These are phyloP conservation scores for Mesorhabditis sp. DNA, from an alignment of 2,888 invertebrate species.

Conservation along the genomic window DNA sequence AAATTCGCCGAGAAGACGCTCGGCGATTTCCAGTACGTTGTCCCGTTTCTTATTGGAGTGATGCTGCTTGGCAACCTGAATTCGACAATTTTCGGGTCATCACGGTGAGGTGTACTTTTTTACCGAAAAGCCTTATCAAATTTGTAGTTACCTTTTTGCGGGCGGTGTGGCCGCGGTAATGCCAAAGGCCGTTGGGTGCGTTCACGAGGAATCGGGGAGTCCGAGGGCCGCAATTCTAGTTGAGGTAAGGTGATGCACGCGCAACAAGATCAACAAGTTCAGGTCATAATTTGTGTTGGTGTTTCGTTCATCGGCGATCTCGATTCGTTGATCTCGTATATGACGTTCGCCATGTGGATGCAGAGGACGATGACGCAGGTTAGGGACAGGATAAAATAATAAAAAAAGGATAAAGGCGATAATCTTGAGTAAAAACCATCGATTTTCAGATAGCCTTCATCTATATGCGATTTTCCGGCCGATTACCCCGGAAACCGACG, in stretches of 20 bases:
- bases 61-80: constrained; percentile 48
- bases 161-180: constrained; percentile 29
- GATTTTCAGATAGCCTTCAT: constrained; percentile 18
- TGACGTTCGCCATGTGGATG: constrained; percentile 47
- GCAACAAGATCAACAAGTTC: constrained; percentile 8
- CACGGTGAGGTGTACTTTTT: constrained; percentile 23
- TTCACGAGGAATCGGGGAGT: constrained; percentile 30
- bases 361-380: constrained; percentile 36
- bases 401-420: neutral
- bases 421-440: neutral
- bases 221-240: constrained; percentile 45
- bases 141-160: constrained; percentile 34
- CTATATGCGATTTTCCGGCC: constrained; percentile 28
- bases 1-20: constrained; percentile 42
- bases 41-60: constrained; percentile 50
- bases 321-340: constrained; percentile 48
- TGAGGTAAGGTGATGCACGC: constrained; percentile 21
- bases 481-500: constrained; percentile 12
- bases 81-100: constrained; percentile 46
- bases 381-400: neutral
- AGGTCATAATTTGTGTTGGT: constrained; percentile 39
- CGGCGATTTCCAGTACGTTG: constrained; percentile 40
- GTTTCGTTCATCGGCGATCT: constrained; percentile 48
- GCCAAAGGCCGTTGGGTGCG: constrained; percentile 33
- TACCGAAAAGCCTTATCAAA: neutral